These are phyloP conservation scores for Nycteola revayana DNA, from an alignment of 2,888 invertebrate genomes.

Conservation along the genomic window DNA sequence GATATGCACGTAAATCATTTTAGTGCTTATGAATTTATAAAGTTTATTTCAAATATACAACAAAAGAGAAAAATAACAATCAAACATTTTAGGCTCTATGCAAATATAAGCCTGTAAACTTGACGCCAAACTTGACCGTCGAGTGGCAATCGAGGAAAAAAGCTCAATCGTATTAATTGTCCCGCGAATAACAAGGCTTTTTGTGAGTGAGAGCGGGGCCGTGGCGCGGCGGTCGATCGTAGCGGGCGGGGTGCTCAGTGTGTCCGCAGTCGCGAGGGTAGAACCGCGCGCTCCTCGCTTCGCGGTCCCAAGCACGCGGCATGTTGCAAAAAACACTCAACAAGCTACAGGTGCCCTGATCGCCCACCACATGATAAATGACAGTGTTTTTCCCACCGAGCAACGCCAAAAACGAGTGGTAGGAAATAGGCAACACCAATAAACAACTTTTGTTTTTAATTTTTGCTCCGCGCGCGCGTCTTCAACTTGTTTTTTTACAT, in stretches of 20 bases:
- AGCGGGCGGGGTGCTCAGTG: conserved; percentile 53
- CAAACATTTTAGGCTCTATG: too few species aligned
- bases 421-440: conserved; percentile 44
- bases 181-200: conserved; percentile 53
- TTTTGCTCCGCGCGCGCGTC: conserved; percentile 18
- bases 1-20: too few species aligned
- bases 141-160: conserved; percentile 37
- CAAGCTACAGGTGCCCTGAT: conserved; percentile 63
- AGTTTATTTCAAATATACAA: too few species aligned
- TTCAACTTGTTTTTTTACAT: conserved; percentile 15
- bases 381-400: conserved; percentile 51
- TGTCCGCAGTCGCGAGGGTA: conserved; percentile 44
- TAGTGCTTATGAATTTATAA: too few species aligned
- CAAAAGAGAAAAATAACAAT: too few species aligned
- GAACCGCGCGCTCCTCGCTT: conserved; percentile 46
- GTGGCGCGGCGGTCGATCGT: conserved; percentile 49
- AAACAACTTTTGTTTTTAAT: conserved; percentile 39
- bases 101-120: conserved; percentile 11
- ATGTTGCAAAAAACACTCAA: conserved; percentile 49
- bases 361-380: conserved; percentile 55
- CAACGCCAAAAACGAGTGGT: conserved; percentile 48
- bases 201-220: conserved; percentile 50
- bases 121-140: conserved; percentile 23
- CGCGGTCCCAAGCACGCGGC: conserved; percentile 37
- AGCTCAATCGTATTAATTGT: conserved; percentile 56